Evolutionary conservation across 2,797 vertebrate species (phyloP).

Genomic region (Lophius americanus): DNA sequence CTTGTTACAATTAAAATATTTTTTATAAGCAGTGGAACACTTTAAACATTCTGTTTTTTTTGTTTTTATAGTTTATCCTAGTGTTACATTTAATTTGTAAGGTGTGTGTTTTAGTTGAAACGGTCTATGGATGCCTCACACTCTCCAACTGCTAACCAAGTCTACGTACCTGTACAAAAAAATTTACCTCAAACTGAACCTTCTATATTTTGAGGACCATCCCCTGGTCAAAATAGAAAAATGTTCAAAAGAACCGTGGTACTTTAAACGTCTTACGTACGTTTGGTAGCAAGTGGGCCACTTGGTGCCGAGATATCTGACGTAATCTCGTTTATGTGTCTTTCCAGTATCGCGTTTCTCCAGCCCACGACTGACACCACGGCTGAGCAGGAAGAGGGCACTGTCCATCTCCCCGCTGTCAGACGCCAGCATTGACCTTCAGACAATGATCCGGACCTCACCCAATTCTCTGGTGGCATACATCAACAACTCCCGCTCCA

Average conservation of each 20-base stretch:
- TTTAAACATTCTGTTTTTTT: too few relatives aligned
- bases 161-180: too few relatives aligned
- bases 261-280: not conserved
- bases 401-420: slow-evolving; percentile 96
- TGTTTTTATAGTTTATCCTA: too few relatives aligned
- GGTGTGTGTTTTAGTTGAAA: too few relatives aligned
- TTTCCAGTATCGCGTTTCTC: slow-evolving; percentile 92
- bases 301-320: not conserved
- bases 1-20: too few relatives aligned
- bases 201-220: too few relatives aligned
- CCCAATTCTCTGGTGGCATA: slow-evolving; percentile 98
- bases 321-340: not conserved
- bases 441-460: slow-evolving; percentile 99
- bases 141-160: too few relatives aligned
- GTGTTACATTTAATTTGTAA: too few relatives aligned
- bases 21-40: too few relatives aligned
- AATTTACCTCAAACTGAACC: too few relatives aligned
- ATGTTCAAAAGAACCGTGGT: not conserved
- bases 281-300: not conserved
- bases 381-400: slow-evolving; percentile 93
- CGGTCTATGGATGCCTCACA: too few relatives aligned
- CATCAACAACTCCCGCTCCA: slow-evolving; percentile 98
- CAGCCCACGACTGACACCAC: slow-evolving; percentile 91
- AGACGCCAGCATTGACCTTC: slow-evolving; percentile 97
- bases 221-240: too few relatives aligned